Evolutionary conservation across 2,888 invertebrate genomes (phyloP).

Genomic region (Apomyelois bistriatella): DNA sequence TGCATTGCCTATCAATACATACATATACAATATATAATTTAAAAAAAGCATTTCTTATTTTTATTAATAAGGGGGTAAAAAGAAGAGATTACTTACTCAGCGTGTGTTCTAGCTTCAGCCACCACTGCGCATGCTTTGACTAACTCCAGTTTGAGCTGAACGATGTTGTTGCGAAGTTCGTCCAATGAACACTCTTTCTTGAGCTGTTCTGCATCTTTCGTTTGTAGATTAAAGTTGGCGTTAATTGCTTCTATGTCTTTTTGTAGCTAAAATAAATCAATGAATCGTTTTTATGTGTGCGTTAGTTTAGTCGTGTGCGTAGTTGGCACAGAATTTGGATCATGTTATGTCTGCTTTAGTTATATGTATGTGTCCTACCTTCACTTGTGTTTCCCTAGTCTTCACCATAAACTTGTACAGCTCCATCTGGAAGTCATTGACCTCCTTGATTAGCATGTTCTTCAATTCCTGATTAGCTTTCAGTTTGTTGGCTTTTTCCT

Average conservation of each 20-base stretch:
- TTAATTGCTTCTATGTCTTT: conserved; percentile 53
- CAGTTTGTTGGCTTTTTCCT: conserved; percentile 50
- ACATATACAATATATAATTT: too few species aligned
- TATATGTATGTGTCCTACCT: conserved; percentile 40
- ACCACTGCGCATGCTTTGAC: conserved; percentile 67
- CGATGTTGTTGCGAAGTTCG: conserved; percentile 55
- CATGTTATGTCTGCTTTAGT: too few species aligned
- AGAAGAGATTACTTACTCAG: conserved; percentile 64
- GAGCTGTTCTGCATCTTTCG: conserved; percentile 45
- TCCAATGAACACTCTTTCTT: conserved; percentile 60
- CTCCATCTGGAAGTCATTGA: conserved; percentile 83
- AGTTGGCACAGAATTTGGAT: background rate
- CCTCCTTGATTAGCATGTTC: conserved; percentile 82
- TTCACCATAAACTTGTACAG: conserved; percentile 80
- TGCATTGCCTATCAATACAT: too few species aligned
- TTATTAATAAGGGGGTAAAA: too few species aligned
- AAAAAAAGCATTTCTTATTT: too few species aligned
- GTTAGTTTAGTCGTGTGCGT: too few species aligned
- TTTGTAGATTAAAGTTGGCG: conserved; percentile 36
- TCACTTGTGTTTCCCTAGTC: conserved; percentile 70
- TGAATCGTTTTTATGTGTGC: too few species aligned
- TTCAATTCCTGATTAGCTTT: conserved; percentile 71
- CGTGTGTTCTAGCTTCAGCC: conserved; percentile 66
- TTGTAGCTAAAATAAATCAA: conserved; percentile 42
- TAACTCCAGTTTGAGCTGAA: conserved; percentile 63